Conservation (phyloP, 2,113 vertebrate genomes). For the Cairina moschata region DNA sequence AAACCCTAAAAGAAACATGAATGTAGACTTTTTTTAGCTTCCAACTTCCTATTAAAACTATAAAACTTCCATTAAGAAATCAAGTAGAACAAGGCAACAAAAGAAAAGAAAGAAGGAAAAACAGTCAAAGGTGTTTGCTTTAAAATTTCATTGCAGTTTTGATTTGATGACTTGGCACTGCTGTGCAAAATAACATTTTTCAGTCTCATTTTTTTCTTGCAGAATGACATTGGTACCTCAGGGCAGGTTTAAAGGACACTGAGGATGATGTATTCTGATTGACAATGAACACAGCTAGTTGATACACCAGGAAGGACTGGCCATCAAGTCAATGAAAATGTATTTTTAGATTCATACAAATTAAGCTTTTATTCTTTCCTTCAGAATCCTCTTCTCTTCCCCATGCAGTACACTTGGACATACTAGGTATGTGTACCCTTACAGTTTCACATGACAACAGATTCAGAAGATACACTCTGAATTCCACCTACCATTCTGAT, state of each 20-base stretch:
- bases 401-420: accelerated
- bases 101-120: background rate
- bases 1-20: background rate
- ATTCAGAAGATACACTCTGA: background rate
- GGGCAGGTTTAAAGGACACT: background rate
- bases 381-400: background rate
- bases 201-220: background rate
- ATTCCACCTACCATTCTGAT: slow-evolving; percentile 89
- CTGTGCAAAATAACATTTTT: background rate
- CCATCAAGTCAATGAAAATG: background rate
- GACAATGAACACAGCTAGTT: background rate
- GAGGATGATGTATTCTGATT: background rate
- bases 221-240: slow-evolving; percentile 12
- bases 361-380: background rate
- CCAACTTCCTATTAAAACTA: background rate
- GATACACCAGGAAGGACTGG: background rate
- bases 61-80: background rate
- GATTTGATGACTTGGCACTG: background rate
- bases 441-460: accelerated
- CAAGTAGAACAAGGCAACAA: background rate
- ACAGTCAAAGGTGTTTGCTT: background rate
- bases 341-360: background rate
- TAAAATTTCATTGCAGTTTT: background rate
- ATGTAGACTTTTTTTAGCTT: background rate
- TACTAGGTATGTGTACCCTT: accelerated